Evolutionary conservation across 2,797 vertebrate species (phyloP), one percentile per base, ranked within the genome.

Genomic region (Sarcophilus harrisii): DNA sequence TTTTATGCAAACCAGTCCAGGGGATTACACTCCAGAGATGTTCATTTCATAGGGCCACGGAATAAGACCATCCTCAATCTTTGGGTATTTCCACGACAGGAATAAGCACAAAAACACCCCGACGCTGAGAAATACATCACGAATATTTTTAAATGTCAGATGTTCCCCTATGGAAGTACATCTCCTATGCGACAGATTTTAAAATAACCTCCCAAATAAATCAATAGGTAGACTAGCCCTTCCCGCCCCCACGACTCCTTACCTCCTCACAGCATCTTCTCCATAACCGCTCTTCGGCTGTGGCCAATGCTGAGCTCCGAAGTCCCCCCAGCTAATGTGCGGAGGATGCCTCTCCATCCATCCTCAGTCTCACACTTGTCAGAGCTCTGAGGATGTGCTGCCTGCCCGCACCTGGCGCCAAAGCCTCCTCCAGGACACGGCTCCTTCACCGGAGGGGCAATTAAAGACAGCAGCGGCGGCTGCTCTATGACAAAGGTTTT

Each of bases 401-500:
- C 32, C 66, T 30, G 29, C 49, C 92, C 94, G 52, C 94, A n/a
- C 57, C 92, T 38, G 96, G 94, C 60, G 57, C 90, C 27, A 94
- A n/a, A 58, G 30, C 81, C 94, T 13, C 93, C 93, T 1, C 93
- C 81, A 30, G 32, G 2, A 90, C 94, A 18, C 60, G 9, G 91
- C 95, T 28, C 30, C 59, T 59, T 66, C 32, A 73, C 90, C 59
- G 52, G 30, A n/a, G 60, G 8, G 91, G 38, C 30, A 13, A 57
- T 49, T 1, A 52, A 90, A 10, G 92, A 81, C 93, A 57, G 4
- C 92, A 5, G 73, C 90, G 59, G 49, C 95, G 2, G 95, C 95
- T 8, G 16, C 92, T 94, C 52, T 81, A 52, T 58, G 95, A 96
- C 96, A 96, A 97, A 96, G 96, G 97, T 96, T 95, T 92, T 58